These are phyloP conservation scores for Nerophis lumbriciformis DNA, from an alignment of 2,113 vertebrate genomes.

Conservation along the genomic window DNA sequence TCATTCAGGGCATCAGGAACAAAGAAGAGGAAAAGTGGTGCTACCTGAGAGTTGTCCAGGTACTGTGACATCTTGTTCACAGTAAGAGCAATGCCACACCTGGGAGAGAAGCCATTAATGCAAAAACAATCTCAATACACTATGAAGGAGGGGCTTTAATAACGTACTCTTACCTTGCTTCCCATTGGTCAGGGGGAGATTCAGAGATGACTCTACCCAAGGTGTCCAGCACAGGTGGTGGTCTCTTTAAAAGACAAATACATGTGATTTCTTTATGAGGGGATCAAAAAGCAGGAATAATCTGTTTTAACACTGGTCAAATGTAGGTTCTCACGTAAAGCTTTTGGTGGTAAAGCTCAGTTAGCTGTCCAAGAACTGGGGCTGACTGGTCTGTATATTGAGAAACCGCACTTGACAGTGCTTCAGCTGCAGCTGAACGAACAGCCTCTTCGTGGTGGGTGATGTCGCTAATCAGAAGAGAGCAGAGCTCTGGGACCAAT, in stretches of 20 bases:
- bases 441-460: conserved; percentile 89
- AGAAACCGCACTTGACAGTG: conserved; percentile 84
- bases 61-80: conserved; percentile 91
- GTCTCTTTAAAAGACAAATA: conserved; percentile 72
- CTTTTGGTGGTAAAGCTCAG: conserved; percentile 91
- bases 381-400: conserved; percentile 81
- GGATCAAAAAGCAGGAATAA: background rate
- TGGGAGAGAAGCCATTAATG: conserved; percentile 40
- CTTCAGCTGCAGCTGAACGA: conserved; percentile 85
- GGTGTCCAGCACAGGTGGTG: conserved; percentile 91
- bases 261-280: background rate
- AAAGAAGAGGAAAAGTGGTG: conserved; percentile 94
- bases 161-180: conserved; percentile 82
- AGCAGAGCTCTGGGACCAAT: conserved; percentile 86
- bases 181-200: conserved; percentile 95
- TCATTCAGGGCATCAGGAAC: conserved; percentile 97
- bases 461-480: conserved; percentile 87
- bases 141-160: background rate
- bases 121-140: conserved; percentile 4
- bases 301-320: background rate
- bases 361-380: conserved; percentile 82
- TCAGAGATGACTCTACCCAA: conserved; percentile 94
- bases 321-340: conserved; percentile 81
- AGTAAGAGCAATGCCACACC: conserved; percentile 92
- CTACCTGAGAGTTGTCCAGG: conserved; percentile 86